These are phyloP conservation scores for Plagiodera versicolora DNA, from an alignment of 2,888 invertebrate genomes.

Conservation along the genomic window DNA sequence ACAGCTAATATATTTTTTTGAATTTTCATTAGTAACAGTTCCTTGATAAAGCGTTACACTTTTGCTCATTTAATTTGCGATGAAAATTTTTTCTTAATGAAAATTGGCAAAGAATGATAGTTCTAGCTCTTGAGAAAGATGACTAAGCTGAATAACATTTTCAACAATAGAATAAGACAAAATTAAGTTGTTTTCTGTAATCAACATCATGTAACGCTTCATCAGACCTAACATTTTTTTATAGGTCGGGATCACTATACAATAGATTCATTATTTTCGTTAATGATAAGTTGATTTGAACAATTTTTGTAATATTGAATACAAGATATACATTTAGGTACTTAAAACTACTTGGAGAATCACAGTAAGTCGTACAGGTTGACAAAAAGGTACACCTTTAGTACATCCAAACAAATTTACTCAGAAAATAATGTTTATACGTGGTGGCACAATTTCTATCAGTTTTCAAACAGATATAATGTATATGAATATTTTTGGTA, in stretches of 20 bases:
- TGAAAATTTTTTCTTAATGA: neutral
- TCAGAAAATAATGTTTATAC: conserved; percentile 18
- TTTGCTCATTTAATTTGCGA: neutral
- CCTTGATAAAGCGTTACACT: neutral
- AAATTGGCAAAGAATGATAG: too few species aligned
- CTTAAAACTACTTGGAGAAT: conserved; percentile 36
- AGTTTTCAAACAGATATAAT: neutral
- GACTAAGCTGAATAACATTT: too few species aligned
- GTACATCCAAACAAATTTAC: conserved; percentile 31
- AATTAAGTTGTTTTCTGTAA: too few species aligned
- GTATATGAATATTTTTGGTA: too few species aligned
- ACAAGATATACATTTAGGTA: conserved; percentile 18
- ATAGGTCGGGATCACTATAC: conserved; percentile 1
- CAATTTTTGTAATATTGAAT: neutral
- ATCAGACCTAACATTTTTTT: neutral
- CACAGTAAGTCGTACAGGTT: conserved; percentile 41
- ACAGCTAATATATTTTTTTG: conserved; percentile 13
- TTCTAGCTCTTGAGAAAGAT: too few species aligned
- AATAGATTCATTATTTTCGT: conserved; percentile 14
- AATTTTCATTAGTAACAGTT: conserved; percentile 10
- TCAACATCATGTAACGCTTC: neutral
- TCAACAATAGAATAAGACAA: too few species aligned
- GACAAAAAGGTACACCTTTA: conserved; percentile 32
- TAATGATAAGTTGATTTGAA: conserved; percentile 17
- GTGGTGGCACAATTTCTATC: conserved; percentile 20